Evolutionary conservation across 2,113 vertebrate species (phyloP), one percentile per base, ranked within the genome.

Genomic region (Ptilorrhoa leucosticta): DNA sequence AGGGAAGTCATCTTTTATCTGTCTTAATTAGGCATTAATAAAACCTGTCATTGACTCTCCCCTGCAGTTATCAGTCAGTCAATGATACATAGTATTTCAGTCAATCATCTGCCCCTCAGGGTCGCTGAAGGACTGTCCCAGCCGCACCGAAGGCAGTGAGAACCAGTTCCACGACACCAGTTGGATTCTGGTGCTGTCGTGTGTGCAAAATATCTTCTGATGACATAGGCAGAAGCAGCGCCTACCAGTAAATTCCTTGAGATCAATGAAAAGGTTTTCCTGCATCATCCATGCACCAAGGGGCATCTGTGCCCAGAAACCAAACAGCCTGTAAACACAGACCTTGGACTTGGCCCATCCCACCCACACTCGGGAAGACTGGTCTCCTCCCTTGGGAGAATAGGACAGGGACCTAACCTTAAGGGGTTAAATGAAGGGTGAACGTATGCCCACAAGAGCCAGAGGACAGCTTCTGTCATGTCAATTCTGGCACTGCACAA

Each of bases 21-120:
- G 37, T 87, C 92, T 90, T 90, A 84, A 96, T 95, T 69, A 92
- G 75, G 60, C 60, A 75, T 81, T 93, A 93, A 93, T 93, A 48
- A 90, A 87, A 64, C 8, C 54, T 83, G 73, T 65, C 76, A 48
- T 3, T 40, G 71, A 40, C 48, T 92, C 47, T 90, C 56, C 51
- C 60, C 48, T 93, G 82, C 54, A 94, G 71, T 73, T 90, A 86
- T 39, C 71, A 77, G 70, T 70, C 65, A 81, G 82, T 48, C 80
- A 68, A 22, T 79, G 61, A 19, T 40, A 23, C 22, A 53, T 4
- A 60, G 64, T 7, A 42, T 84, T 95, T 48, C 80, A 66, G 47
- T 83, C 77, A 77, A 77, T 71, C 60, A 56, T 60, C 57, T 73
- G 68, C 64, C 80, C 75, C 80, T 73, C 37, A 18, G 60, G 64